Evolutionary conservation across 1,140 invertebrate genomes (phyloP).

Genomic region (Theocolax elegans): DNA sequence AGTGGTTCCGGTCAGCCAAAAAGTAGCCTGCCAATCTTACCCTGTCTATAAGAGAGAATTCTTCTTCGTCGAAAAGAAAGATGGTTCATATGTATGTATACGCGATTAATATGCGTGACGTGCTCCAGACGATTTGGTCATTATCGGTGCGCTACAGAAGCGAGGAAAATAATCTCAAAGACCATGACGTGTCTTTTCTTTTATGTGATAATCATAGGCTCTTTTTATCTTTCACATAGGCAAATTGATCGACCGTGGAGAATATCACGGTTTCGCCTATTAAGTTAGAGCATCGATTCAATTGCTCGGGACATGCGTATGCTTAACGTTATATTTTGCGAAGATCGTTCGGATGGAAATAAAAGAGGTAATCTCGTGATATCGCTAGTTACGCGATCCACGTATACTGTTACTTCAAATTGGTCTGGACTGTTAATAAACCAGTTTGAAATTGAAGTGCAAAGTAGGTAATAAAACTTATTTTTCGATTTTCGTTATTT

Average conservation of each 20-base stretch:
- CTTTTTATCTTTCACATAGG: neutral
- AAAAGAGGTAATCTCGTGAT: no score
- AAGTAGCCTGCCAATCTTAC: no score
- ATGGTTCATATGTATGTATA: no score
- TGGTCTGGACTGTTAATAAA: no score
- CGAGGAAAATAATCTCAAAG: neutral
- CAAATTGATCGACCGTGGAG: neutral
- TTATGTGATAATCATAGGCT: constrained; percentile 1
- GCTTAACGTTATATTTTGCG: neutral
- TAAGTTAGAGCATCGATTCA: constrained; percentile 14
- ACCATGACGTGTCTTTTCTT: neutral
- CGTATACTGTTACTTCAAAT: no score
- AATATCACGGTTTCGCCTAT: constrained; percentile 29
- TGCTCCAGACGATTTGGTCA: constrained; percentile 13
- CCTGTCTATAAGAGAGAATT: no score
- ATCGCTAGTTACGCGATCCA: neutral
- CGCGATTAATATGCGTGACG: constrained; percentile 29
- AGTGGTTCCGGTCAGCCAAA: no score
- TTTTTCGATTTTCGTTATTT: no score
- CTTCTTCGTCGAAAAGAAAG: no score
- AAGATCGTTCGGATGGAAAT: no score
- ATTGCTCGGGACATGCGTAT: constrained; percentile 15
- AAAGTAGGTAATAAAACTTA: no score
- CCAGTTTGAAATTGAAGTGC: no score
- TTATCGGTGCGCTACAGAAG: neutral